Conservation (phyloP, 2,888 invertebrate species). For the Tetropium fuscum region DNA sequence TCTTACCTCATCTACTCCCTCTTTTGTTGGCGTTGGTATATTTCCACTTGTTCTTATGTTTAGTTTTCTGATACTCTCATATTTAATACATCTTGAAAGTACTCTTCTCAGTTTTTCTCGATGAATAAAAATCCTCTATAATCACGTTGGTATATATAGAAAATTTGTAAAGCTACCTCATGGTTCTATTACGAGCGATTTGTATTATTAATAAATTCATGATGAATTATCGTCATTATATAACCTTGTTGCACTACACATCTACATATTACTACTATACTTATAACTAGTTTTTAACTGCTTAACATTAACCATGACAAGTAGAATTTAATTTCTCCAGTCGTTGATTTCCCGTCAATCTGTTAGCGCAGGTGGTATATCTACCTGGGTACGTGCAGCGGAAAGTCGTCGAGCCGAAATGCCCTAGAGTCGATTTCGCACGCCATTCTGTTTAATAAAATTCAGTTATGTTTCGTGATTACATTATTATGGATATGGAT, state of each 20-base stretch:
- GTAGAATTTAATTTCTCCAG: slow-evolving; percentile 39
- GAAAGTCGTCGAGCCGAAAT: slow-evolving; percentile 10
- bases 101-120: too few species aligned
- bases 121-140: too few species aligned
- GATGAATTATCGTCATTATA: slow-evolving; percentile 33
- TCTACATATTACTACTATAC: slow-evolving; percentile 36
- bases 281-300: slow-evolving; percentile 47
- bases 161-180: too few species aligned
- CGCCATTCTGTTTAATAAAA: slow-evolving; percentile 18
- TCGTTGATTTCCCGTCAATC: slow-evolving; percentile 31
- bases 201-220: too few species aligned
- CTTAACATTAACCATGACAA: slow-evolving; percentile 43
- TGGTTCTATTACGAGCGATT: too few species aligned
- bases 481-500: slow-evolving; percentile 52
- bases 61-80: too few species aligned
- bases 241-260: slow-evolving; percentile 38
- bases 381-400: not conserved
- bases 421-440: slow-evolving; percentile 7
- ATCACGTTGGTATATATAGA: too few species aligned
- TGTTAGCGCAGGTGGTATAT: slow-evolving; percentile 11
- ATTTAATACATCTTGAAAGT: too few species aligned
- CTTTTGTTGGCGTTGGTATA: too few species aligned
- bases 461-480: slow-evolving; percentile 50
- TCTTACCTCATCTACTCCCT: too few species aligned
- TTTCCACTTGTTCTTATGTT: too few species aligned